These are phyloP conservation scores for Oasisia sp. DNA, from an alignment of 2,888 invertebrate genomes.

Conservation along the genomic window DNA sequence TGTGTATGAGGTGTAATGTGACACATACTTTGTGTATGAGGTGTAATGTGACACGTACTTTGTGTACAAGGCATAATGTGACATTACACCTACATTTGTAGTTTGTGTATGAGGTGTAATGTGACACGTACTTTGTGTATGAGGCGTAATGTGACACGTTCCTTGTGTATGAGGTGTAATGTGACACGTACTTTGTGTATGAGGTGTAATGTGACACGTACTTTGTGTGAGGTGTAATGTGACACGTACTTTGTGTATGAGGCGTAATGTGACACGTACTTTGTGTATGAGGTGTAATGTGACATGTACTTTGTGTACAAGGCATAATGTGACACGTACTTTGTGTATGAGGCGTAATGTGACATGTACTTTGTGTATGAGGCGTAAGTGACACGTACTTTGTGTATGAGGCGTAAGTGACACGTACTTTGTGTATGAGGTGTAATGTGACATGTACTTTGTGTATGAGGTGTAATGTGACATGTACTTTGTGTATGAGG, in stretches of 20 bases:
- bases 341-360: constrained; percentile 73
- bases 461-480: too few relatives aligned
- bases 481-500: constrained; percentile 72
- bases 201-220: constrained; percentile 38
- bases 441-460: constrained; percentile 46
- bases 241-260: constrained; percentile 71
- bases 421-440: constrained; percentile 72
- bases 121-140: constrained; percentile 70
- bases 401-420: too few relatives aligned
- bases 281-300: constrained; percentile 73
- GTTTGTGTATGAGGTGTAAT: too few relatives aligned
- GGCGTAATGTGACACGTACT: constrained; percentile 45
- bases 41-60: too few relatives aligned
- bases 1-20: too few relatives aligned
- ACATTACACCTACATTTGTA: too few relatives aligned
- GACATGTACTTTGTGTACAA: constrained; percentile 71
- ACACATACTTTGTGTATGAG: too few relatives aligned
- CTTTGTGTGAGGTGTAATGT: constrained; percentile 72
- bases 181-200: constrained; percentile 70
- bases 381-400: constrained; percentile 50
- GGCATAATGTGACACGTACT: constrained; percentile 45
- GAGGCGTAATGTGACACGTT: constrained; percentile 37
- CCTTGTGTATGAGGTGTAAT: constrained; percentile 74
- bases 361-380: constrained; percentile 71
- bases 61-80: too few relatives aligned